Evolutionary conservation across 2,797 vertebrate species (phyloP).

Genomic region (Poecilia gillii): DNA sequence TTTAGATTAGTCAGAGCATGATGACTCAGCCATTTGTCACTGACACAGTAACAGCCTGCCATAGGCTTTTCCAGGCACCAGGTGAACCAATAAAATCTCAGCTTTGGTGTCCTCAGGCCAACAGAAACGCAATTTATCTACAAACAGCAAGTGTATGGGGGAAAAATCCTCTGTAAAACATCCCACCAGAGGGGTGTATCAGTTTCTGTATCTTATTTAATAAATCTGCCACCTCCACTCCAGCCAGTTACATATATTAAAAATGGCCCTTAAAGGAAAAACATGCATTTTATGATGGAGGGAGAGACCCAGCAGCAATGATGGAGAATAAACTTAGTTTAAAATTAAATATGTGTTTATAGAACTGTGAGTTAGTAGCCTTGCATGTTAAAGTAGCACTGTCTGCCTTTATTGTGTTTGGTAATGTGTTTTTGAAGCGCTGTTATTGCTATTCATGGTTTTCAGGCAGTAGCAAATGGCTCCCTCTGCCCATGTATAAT

Average conservation of each 20-base stretch:
- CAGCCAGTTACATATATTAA: slow-evolving; percentile 66
- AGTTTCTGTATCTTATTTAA: slow-evolving; percentile 46
- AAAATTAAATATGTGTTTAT: slow-evolving; percentile 76
- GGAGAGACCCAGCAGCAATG: slow-evolving; percentile 32
- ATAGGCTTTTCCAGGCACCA: slow-evolving; percentile 71
- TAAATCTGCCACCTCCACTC: slow-evolving; percentile 51
- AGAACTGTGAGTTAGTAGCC: slow-evolving; percentile 57
- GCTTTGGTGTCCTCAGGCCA: slow-evolving; percentile 68
- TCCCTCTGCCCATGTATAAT: slow-evolving; percentile 71
- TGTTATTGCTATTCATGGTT: slow-evolving; percentile 80
- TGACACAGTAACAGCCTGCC: slow-evolving; percentile 64
- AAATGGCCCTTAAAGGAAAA: slow-evolving; percentile 56
- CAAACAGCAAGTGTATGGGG: slow-evolving; percentile 52
- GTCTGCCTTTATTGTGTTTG: slow-evolving; percentile 78
- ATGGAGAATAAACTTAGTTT: slow-evolving; percentile 69
- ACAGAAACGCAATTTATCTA: slow-evolving; percentile 73
- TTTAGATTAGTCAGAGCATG: slow-evolving; percentile 65
- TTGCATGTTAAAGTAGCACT: slow-evolving; percentile 68
- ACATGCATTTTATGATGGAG: slow-evolving; percentile 59
- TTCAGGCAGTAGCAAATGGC: slow-evolving; percentile 77
- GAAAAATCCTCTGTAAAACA: slow-evolving; percentile 49
- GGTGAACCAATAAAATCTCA: slow-evolving; percentile 74
- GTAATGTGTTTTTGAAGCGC: slow-evolving; percentile 78
- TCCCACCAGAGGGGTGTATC: slow-evolving; percentile 61
- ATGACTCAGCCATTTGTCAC: slow-evolving; percentile 76